Evolutionary conservation across 2,113 vertebrate species (phyloP), one percentile per base, ranked within the genome.

Genomic region (Tringa solitaria): DNA sequence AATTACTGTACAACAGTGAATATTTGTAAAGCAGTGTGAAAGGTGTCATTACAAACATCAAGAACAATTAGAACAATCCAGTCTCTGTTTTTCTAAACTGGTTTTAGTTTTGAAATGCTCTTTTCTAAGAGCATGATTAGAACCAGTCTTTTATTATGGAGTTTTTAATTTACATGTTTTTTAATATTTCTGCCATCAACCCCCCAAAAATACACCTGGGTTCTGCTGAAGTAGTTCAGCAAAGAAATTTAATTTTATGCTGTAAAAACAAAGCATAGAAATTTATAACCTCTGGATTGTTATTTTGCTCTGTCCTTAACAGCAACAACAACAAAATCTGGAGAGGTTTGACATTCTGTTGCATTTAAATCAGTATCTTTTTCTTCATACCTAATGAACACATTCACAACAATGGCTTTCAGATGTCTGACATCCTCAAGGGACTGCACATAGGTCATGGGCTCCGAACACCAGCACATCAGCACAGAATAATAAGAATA

Each of bases 331-430:
- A 57, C 33, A 89, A 59, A 97, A 93, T 94, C 78, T 72, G 85
- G 91, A 96, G 84, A 83, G 63, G 75, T 86, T 84, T 92, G 95
- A 92, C 87, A 93, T 96, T 96, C 93, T 77, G 61, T 90, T 97
- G 96, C 97, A 96, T 96, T 97, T 95, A 95, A 84, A 97, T 95
- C 85, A 94, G 88, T 90, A 48, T 65, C 96, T 95, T 90, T 97
- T 96, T 89, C 93, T 96, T 97, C 86, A 79, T 94, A 90, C 54
- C 64, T 97, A 97, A 96, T 97, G 94, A 98, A 97, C 91, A 96
- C 84, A 75, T 33, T 73, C 87, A 81, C 94, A 96, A 96, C 96
- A 98, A 97, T 96, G 93, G 73, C 72, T 90, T 88, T 98, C 93
- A 97, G 97, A 95, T 97, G 93, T 97, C 94, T 41, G 43, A 81